phyloP scores from a whole-genome alignment of 2,888 invertebrate genomes.

The Horisme vitalbata region DNA sequence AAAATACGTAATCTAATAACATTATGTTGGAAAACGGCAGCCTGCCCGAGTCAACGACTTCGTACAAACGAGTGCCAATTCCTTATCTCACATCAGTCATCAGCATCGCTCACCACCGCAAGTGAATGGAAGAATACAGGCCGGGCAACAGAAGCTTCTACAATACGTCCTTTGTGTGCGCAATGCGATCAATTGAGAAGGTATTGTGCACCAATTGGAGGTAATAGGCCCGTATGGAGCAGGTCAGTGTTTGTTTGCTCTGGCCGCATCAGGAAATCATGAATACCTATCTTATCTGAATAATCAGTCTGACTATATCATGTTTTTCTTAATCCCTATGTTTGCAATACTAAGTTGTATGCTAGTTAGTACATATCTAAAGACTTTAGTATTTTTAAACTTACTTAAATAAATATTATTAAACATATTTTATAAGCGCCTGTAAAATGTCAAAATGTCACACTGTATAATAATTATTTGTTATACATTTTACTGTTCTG shows the following conservation, averaged over 20 bases:
- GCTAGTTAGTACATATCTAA: too few species aligned
- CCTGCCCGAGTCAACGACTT: constrained; percentile 13
- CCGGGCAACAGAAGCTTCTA: constrained; percentile 21
- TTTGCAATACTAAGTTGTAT: too few species aligned
- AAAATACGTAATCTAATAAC: background rate
- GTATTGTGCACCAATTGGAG: constrained; percentile 40
- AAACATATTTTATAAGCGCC: too few species aligned
- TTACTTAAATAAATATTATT: too few species aligned
- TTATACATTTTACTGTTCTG: too few species aligned
- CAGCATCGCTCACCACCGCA: constrained; percentile 1
- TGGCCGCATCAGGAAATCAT: background rate
- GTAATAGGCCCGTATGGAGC: constrained; percentile 36
- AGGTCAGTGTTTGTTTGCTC: constrained; percentile 16
- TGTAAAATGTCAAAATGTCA: too few species aligned
- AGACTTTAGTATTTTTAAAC: too few species aligned
- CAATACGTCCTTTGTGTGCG: constrained; percentile 33
- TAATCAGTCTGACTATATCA: background rate
- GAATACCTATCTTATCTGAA: background rate
- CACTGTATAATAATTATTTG: too few species aligned
- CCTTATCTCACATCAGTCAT: background rate
- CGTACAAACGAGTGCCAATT: constrained; percentile 21
- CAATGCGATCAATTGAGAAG: constrained; percentile 37
- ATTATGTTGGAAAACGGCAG: constrained; percentile 4
- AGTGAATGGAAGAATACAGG: constrained; percentile 11
- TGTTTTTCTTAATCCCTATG: too few species aligned